Evolutionary conservation across 2,113 vertebrate species (phyloP), one percentile per base, ranked within the genome.

Genomic region (Spheniscus mendiculus): DNA sequence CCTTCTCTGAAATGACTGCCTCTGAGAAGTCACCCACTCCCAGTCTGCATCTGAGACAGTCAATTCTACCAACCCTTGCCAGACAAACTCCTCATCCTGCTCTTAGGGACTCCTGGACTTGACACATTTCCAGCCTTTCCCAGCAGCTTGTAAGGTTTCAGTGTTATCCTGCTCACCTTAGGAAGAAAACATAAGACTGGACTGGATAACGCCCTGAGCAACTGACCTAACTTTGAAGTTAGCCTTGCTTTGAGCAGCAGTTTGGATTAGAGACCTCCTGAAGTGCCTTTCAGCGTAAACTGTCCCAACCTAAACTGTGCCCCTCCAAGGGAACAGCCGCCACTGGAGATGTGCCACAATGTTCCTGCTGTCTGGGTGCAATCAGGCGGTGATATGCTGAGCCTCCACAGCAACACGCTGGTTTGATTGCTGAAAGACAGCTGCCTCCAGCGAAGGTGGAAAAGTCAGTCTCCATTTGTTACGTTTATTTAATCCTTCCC

Each of bases 401-500:
- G 44, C 36, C 66, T 80, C 20, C 5, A 0, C 44, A 85, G 84
- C 73, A 82, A n/a, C 1, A 9, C 12, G 3, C 2, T 2, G 53
- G 15, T 91, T 71, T 69, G 47, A 90, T 7, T 88, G 77, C 36
- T 88, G 89, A 95, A 90, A 94, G 88, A 89, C 84, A 80, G 61
- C 76, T 95, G 72, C 89, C 95, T 97, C 63, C 93, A 93, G 96
- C 26, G 0, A 97, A 96, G 58, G 62, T 89, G 53, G 71, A 93
- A 94, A 95, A 89, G 56, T 65, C 61, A 77, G 56, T 72, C 74
- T 80, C 80, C 65, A 66, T 66, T 87, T 79, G 36, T 23, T 80
- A 17, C 27, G 52, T 91, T 94, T 95, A 81, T 89, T 90, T 96
- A 95, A 97, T 95, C 90, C 87, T 76, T 66, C 52, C 58, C 81